Base-by-base conservation (phyloP, 92 coral and sea anemone genomes). In the Bergia sp. region DNA sequence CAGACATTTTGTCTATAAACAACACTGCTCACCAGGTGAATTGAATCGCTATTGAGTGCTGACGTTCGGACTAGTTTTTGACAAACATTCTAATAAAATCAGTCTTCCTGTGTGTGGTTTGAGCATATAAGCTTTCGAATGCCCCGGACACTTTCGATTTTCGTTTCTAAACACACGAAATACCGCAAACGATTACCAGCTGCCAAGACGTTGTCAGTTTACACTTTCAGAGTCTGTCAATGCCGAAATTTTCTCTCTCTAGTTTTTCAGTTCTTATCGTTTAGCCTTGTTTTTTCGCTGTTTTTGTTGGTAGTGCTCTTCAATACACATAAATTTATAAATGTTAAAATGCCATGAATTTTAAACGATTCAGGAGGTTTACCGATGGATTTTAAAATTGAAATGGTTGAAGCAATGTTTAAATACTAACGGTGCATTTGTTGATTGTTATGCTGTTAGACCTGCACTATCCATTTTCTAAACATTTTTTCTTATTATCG, bases 101-200 rank as follows among this genome's bases (percentile, higher is more conserved):
- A 16, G 23, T 42, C 80, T 41, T 76, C 80, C 80, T 50, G 80
- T 20, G 21, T 76, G 80, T 76, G 80, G 80, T 76, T 76, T 76
- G 23, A 42, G 18, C 45, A n/a, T 7, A 42, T 76, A 41, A 41
- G 37, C 80, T 76, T 13, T 76, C 47, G 23, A 16, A 41, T 36
- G 29, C 7, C 13, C 36, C 23, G 7, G 53, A 76, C 49, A 10
- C 29, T 76, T 76, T 76, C 80, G 49, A 18, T 76, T 76, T 41
- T 41, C 18, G 66, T 13, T 57, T 13, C 7, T 20, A 15, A 57
- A 15, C 66, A 57, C 21, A 57, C 69, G 69, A 61, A 61, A 61
- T 61, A 61, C 69, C 21, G 7, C 21, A 20, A 61, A 61, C 16
- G 23, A 18, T 61, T 61, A 7, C 0, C 3, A 61, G 23, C 69